Evolutionary conservation across 2,797 vertebrate species (phyloP).

Genomic region (Apodemus agrarius): DNA sequence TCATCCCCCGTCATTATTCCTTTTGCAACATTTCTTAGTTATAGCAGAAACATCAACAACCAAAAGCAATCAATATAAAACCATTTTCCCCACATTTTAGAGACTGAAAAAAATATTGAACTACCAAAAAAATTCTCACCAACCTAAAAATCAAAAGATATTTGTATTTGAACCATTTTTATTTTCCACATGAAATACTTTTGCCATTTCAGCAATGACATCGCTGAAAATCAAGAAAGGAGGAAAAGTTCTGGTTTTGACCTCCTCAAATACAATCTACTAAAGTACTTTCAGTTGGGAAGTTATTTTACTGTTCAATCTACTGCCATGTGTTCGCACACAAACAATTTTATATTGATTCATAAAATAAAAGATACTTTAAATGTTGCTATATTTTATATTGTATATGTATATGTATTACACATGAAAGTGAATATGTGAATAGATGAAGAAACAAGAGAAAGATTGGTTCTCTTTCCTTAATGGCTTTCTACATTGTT

Average conservation of each 20-base stretch:
- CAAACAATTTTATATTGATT: not conserved
- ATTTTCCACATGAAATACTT: not conserved
- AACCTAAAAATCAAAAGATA: not conserved
- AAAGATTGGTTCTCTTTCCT: not conserved
- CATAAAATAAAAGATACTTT: not conserved
- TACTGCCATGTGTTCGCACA: not conserved
- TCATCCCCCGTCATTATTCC: not conserved
- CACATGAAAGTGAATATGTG: not conserved
- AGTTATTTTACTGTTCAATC: not conserved
- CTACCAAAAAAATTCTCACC: not conserved
- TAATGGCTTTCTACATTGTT: not conserved
- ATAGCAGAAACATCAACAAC: not conserved
- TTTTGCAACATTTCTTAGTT: not conserved
- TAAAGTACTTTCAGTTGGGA: not conserved
- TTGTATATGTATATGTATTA: not conserved
- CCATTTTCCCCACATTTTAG: slow-evolving; percentile 22
- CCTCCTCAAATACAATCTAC: not conserved
- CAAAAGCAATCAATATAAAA: not conserved
- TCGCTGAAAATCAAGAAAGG: not conserved
- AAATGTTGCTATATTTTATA: not conserved
- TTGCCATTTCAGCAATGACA: not conserved
- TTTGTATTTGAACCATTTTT: not conserved
- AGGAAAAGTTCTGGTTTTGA: not conserved
- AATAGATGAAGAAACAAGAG: too few relatives aligned
- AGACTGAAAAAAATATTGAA: slow-evolving; percentile 26